Evolutionary conservation across 2,113 vertebrate species (phyloP), one percentile per base, ranked within the genome.

Genomic region (Scolopax mira): DNA sequence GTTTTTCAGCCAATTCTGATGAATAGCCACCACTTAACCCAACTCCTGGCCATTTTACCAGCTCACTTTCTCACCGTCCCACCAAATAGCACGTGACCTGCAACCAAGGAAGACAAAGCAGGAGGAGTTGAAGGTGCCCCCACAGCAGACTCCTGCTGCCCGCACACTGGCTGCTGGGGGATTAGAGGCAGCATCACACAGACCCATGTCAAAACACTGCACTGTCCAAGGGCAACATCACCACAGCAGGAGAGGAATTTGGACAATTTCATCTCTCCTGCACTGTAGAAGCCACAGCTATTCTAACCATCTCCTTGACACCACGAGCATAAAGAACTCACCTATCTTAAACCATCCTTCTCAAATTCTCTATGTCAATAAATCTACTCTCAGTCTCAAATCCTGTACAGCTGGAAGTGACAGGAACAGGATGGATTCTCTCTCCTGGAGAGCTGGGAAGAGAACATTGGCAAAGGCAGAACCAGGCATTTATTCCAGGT

Each of bases 131-230:
- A 4, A 33, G n/a, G 44, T 10, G 4, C n/a, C 28, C 62, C 78
- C 17, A 7, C 33, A 35, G n/a, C 1, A 6, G 41, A 18, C 27
- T 16, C 28, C 37, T 3, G 10, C 52, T 9, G 1, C 12, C 41
- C 1, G 1, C 69, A 6, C 11, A 2, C 1, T 1, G 3, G 1
- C 7, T 13, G 60, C 41, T 8, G 25, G 11, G 28, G 44, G 23
- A 19, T 3, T 6, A 0, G 30, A 9, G 30, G 35, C 14, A 35
- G 31, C 11, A 4, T 23, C 10, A 24, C 4, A n/a, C 48, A 24
- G 61, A 27, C 17, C 41, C 31, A 15, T 0, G 0, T 2, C 13
- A 1, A 4, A 49, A 21, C 41, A 7, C n/a, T 2, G 2, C 6
- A 1, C 55, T 3, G 13, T 0, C 9, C 0, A 1, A 35, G 37